These are phyloP conservation scores for Platyura marginata DNA, from an alignment of 1,140 invertebrate species.

Conservation along the genomic window DNA sequence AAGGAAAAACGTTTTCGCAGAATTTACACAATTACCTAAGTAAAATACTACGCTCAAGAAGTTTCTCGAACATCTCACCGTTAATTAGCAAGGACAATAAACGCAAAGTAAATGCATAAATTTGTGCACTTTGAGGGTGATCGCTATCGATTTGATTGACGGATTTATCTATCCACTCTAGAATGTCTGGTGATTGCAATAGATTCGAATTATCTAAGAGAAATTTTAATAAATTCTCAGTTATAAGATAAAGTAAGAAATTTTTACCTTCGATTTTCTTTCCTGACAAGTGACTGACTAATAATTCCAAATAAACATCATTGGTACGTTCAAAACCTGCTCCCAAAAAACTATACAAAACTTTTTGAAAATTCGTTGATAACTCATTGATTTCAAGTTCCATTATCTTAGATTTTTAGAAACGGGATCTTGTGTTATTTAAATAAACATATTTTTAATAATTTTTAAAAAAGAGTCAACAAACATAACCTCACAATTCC, in stretches of 20 bases:
- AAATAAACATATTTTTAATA: too few relatives aligned
- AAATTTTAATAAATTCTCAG: too few relatives aligned
- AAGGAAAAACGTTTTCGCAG: not conserved
- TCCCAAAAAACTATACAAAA: not conserved
- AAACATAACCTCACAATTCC: too few relatives aligned
- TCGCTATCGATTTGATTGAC: conserved; percentile 12
- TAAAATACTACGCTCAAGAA: conserved; percentile 13
- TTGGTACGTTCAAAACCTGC: not conserved
- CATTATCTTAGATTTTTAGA: too few relatives aligned
- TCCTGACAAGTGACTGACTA: not conserved
- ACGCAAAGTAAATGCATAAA: conserved; percentile 22
- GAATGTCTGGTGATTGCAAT: conserved; percentile 13
- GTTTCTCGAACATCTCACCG: conserved; percentile 17
- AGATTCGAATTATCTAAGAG: not conserved
- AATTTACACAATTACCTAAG: conserved; percentile 10
- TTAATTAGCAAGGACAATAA: conserved; percentile 16
- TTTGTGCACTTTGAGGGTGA: conserved; percentile 13
- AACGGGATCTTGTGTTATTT: too few relatives aligned
- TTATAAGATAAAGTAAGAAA: too few relatives aligned
- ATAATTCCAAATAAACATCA: not conserved
- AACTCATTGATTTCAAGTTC: not conserved
- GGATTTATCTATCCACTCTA: conserved; percentile 17
- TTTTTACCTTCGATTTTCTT: not conserved
- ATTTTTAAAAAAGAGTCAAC: too few relatives aligned
- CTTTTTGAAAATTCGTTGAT: not conserved